Evolutionary conservation across 1,140 invertebrate species (phyloP).

Genomic region (Bombus sylvicola): DNA sequence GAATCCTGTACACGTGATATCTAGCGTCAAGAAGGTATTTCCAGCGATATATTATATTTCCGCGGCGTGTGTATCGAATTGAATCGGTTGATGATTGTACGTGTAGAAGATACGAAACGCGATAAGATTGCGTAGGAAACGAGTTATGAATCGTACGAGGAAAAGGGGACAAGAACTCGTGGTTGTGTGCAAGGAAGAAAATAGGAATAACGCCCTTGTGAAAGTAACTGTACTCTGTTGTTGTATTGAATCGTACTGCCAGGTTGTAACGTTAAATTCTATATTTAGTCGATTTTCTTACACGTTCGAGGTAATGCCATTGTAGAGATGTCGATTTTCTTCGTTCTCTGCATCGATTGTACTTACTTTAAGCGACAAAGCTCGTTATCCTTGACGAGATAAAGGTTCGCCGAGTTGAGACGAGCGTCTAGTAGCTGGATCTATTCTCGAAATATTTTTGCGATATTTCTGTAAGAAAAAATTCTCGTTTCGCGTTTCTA

Average conservation of each 20-base stretch:
- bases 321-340: background rate
- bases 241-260: background rate
- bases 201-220: background rate
- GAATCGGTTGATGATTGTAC: background rate
- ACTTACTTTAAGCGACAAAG: background rate
- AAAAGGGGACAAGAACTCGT: background rate
- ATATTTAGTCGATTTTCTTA: background rate
- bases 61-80: too few relatives aligned
- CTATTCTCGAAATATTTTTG: background rate
- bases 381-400: background rate
- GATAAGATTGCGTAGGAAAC: background rate
- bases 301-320: background rate
- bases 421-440: background rate
- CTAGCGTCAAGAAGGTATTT: background rate
- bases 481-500: background rate
- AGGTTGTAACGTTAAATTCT: background rate
- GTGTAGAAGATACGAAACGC: background rate
- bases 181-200: background rate
- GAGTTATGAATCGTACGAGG: background rate
- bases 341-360: background rate
- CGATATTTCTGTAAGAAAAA: background rate
- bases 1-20: too few relatives aligned
- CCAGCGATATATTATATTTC: background rate
- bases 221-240: background rate
- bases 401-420: background rate